Evolutionary conservation across 2,113 vertebrate genomes (phyloP).

Genomic region (Gulo gulo): DNA sequence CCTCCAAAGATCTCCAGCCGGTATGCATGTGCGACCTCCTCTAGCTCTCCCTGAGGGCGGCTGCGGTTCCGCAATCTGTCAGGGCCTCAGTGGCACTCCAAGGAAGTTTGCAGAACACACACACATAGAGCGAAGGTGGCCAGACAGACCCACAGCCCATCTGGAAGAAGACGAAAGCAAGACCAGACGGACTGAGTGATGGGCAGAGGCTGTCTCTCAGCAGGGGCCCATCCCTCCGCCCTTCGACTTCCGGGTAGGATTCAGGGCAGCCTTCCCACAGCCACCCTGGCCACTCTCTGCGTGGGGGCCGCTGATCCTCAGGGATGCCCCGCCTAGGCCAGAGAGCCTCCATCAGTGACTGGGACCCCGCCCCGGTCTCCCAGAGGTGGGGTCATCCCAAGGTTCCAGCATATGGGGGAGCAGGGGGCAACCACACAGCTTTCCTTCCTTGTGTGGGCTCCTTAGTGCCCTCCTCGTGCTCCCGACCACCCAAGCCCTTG

Average conservation of each 20-base stretch:
- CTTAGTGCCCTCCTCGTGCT: neutral
- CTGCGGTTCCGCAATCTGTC: accelerated
- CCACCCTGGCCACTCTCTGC: neutral
- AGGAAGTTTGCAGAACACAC: neutral
- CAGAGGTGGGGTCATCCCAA: neutral
- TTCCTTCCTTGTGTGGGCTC: neutral
- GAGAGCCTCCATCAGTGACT: neutral
- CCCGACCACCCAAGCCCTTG: neutral
- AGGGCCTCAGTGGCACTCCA: neutral
- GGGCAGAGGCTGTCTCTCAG: accelerated
- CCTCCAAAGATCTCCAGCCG: accelerated
- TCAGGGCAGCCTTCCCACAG: neutral
- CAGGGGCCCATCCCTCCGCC: accelerated
- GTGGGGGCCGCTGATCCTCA: too few species aligned
- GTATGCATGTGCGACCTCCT: accelerated
- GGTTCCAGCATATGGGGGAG: neutral
- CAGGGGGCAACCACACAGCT: accelerated
- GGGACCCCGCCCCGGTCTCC: neutral
- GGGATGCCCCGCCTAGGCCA: accelerated
- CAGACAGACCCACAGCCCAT: neutral
- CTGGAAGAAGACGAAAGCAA: neutral
- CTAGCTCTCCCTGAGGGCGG: neutral
- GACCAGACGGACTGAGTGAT: accelerated
- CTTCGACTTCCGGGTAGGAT: neutral
- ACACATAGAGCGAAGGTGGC: neutral